These are phyloP conservation scores for Hoplias malabaricus DNA, from an alignment of 2,113 vertebrate species.

Conservation along the genomic window DNA sequence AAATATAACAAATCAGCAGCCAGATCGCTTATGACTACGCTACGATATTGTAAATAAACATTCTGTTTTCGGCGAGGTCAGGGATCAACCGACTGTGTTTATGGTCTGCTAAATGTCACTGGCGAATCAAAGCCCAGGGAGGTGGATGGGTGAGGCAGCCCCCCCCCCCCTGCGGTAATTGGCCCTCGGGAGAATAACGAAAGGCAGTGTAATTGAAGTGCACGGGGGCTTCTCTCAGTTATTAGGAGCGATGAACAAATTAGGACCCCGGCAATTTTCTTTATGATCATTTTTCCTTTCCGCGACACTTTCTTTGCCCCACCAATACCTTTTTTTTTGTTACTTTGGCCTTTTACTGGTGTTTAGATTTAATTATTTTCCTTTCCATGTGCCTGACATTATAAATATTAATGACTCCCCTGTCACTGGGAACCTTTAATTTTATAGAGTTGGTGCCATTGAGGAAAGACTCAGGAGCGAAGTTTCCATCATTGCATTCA, in stretches of 20 bases:
- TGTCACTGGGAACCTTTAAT: conserved; percentile 24
- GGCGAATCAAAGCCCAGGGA: conserved; percentile 43
- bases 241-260: conserved; percentile 71
- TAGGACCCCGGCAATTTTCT: conserved; percentile 62
- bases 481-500: conserved; percentile 10
- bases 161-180: conserved; percentile 75
- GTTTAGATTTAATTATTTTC: conserved; percentile 38
- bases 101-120: conserved; percentile 21
- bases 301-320: background rate
- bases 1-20: background rate
- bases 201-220: conserved; percentile 66
- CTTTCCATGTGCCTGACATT: conserved; percentile 35
- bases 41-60: background rate
- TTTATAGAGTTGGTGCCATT: conserved; percentile 37
- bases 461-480: background rate
- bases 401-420: conserved; percentile 47
- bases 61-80: background rate
- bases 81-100: conserved; percentile 12
- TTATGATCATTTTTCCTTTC: conserved; percentile 60
- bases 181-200: conserved; percentile 74
- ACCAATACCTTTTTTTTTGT: background rate
- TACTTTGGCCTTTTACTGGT: conserved; percentile 41
- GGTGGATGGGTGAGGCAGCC: conserved; percentile 49
- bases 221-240: conserved; percentile 67
- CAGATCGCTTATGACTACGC: background rate